Conservation (phyloP, 2,888 invertebrate species). For the Linyphia triangularis region DNA sequence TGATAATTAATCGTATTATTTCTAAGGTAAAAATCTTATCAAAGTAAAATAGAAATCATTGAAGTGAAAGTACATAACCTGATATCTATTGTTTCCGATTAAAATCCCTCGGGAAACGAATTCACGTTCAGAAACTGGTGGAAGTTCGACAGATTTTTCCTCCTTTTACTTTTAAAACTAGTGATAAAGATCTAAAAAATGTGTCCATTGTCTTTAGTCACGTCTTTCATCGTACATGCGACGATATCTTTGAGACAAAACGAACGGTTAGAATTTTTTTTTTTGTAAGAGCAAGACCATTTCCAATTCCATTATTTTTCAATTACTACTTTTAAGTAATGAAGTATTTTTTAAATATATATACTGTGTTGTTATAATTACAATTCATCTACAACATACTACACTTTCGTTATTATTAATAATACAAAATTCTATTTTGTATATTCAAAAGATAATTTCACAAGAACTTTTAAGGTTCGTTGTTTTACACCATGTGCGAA, state of each 20-base stretch:
- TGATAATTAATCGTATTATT: conserved; percentile 27
- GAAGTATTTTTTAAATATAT: too few species aligned
- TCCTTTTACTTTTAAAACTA: not conserved
- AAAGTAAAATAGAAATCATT: conserved; percentile 20
- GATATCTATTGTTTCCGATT: conserved; percentile 6
- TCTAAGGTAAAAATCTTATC: not conserved
- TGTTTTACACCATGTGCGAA: too few species aligned
- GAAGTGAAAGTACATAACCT: not conserved
- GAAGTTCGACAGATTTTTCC: not conserved
- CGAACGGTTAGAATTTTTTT: conserved; percentile 34
- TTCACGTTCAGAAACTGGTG: conserved; percentile 26
- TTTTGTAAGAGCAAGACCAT: not conserved
- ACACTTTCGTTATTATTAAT: too few species aligned
- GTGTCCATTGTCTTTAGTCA: conserved; percentile 53
- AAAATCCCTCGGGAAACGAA: conserved; percentile 10
- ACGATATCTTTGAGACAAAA: conserved; percentile 44
- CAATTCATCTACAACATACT: too few species aligned
- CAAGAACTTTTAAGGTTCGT: too few species aligned
- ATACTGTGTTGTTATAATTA: too few species aligned
- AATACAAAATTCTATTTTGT: too few species aligned
- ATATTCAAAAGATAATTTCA: too few species aligned
- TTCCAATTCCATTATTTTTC: too few species aligned
- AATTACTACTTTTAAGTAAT: too few species aligned
- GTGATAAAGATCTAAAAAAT: conserved; percentile 10
- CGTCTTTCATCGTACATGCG: conserved; percentile 46